These are phyloP conservation scores for Ypsolopha sequella DNA, from an alignment of 2,888 invertebrate genomes.

Conservation along the genomic window DNA sequence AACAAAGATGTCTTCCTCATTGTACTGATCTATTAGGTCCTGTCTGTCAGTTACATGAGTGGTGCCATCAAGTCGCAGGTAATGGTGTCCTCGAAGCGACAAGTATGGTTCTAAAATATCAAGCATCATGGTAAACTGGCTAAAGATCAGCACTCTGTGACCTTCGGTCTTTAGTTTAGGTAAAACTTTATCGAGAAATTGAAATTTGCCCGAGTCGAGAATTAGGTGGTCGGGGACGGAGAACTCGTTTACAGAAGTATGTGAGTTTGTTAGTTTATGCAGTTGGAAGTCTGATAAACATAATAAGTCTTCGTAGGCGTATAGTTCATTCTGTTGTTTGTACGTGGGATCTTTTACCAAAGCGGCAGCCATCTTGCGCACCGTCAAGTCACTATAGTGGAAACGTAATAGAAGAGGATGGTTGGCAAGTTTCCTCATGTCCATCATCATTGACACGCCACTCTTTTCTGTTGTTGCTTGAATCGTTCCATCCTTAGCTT, in stretches of 20 bases:
- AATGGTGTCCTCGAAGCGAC: slow-evolving; percentile 77
- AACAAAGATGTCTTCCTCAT: slow-evolving; percentile 85
- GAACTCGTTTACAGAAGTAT: slow-evolving; percentile 46
- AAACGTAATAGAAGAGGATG: slow-evolving; percentile 89
- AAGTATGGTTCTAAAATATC: slow-evolving; percentile 94
- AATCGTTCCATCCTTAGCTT: slow-evolving; percentile 71
- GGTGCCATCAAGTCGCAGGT: slow-evolving; percentile 88
- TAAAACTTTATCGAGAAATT: slow-evolving; percentile 81
- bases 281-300: slow-evolving; percentile 95
- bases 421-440: slow-evolving; percentile 93
- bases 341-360: slow-evolving; percentile 76
- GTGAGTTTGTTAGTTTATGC: slow-evolving; percentile 79
- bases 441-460: slow-evolving; percentile 89
- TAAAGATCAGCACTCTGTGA: slow-evolving; percentile 92
- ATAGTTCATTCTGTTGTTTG: slow-evolving; percentile 82
- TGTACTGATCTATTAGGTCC: slow-evolving; percentile 91
- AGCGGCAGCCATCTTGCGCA: slow-evolving; percentile 76
- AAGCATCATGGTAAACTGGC: slow-evolving; percentile 96
- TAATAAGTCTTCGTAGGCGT: slow-evolving; percentile 88
- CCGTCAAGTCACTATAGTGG: slow-evolving; percentile 75
- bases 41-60: slow-evolving; percentile 92
- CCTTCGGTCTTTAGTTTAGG: slow-evolving; percentile 79
- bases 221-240: slow-evolving; percentile 79
- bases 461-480: slow-evolving; percentile 69
- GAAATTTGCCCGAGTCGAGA: slow-evolving; percentile 89